These are phyloP conservation scores for Chrysotoxum bicinctum DNA, from an alignment of 2,888 invertebrate species.

Conservation along the genomic window DNA sequence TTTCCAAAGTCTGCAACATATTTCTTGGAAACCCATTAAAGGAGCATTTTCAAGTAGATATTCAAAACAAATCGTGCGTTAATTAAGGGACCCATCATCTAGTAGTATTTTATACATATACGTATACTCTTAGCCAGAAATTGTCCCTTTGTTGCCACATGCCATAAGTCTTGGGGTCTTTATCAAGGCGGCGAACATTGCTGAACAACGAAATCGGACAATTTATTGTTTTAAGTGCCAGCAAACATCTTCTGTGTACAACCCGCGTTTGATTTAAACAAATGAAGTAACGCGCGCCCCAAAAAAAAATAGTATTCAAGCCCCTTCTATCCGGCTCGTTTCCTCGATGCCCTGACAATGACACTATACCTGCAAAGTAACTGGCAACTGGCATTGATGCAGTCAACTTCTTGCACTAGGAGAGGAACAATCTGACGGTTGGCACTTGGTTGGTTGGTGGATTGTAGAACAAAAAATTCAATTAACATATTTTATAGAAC, in stretches of 20 bases:
- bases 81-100: conserved; percentile 45
- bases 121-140: neutral
- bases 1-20: conserved; percentile 35
- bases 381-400: conserved; percentile 63
- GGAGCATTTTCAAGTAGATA: conserved; percentile 6
- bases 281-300: conserved; percentile 59
- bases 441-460: conserved; percentile 13
- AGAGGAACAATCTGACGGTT: conserved; percentile 37
- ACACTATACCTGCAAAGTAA: conserved; percentile 50
- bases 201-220: conserved; percentile 61
- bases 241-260: conserved; percentile 49
- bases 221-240: conserved; percentile 73
- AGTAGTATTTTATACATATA: neutral
- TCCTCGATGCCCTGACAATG: conserved; percentile 46
- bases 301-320: conserved; percentile 16
- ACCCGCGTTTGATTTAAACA: conserved; percentile 68
- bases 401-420: conserved; percentile 30
- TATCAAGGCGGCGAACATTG: conserved; percentile 55
- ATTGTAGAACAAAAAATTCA: conserved; percentile 65
- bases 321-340: neutral
- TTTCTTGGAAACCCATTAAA: conserved; percentile 38
- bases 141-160: conserved; percentile 60
- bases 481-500: conserved; percentile 73
- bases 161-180: conserved; percentile 66
- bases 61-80: conserved; percentile 68